Conservation (phyloP, 2,113 vertebrate species). For the Oryzias javanicus region DNA sequence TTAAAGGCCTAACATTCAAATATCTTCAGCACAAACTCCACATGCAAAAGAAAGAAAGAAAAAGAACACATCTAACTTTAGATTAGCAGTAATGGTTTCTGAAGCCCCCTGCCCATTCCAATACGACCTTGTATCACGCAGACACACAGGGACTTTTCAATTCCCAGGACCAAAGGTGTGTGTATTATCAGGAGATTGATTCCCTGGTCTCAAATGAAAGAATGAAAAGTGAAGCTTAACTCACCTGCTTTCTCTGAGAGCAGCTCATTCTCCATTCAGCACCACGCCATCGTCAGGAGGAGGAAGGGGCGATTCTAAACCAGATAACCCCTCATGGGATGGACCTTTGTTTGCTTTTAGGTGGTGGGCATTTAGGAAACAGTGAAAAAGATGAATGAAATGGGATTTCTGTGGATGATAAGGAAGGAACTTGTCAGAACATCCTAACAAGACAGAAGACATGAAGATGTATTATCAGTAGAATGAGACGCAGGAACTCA, state of each 20-base stretch:
- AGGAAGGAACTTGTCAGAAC: no score
- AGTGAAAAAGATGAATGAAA: no score
- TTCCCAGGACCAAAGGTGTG: constrained; percentile 49
- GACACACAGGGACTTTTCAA: constrained; percentile 35
- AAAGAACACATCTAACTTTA: constrained; percentile 49
- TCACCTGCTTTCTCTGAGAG: constrained; percentile 26
- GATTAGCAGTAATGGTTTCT: constrained; percentile 52
- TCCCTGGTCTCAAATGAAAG: constrained; percentile 40
- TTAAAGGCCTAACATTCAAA: constrained; percentile 30
- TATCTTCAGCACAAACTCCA: constrained; percentile 12
- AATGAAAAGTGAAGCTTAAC: constrained; percentile 47
- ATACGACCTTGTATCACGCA: constrained; percentile 30
- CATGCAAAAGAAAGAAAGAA: constrained; percentile 2
- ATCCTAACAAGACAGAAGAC: no score
- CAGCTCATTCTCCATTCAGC: constrained; percentile 48
- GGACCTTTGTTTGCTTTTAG: no score
- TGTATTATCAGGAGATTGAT: constrained; percentile 59
- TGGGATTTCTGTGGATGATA: no score
- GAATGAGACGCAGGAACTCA: no score
- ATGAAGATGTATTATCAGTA: no score
- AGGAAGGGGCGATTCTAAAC: neutral
- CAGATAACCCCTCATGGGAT: no score
- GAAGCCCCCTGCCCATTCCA: constrained; percentile 33
- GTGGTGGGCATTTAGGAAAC: no score
- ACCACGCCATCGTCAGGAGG: constrained; percentile 40